Evolutionary conservation across 1,140 invertebrate species (phyloP).

Genomic region (Panonychus citri): DNA sequence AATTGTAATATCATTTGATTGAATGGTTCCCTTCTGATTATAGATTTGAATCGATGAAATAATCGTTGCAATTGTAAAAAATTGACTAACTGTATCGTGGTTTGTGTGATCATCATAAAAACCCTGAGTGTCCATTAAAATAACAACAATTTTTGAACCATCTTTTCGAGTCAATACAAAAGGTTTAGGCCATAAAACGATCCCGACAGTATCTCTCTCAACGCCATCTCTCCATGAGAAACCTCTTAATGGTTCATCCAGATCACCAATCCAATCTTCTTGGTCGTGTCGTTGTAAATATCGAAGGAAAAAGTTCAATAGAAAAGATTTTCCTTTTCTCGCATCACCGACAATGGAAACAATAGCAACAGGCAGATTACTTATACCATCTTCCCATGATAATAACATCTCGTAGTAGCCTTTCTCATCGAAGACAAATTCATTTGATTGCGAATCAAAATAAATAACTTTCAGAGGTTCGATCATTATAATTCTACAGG

Average conservation of each 20-base stretch:
- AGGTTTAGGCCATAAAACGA: constrained; percentile 82
- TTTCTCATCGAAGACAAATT: too few species aligned
- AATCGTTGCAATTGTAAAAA: constrained; percentile 52
- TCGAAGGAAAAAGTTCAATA: constrained; percentile 74
- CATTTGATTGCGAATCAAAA: too few species aligned
- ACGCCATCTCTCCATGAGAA: constrained; percentile 86
- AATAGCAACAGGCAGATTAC: too few species aligned
- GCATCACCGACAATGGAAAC: constrained; percentile 88
- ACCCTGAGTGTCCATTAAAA: constrained; percentile 90
- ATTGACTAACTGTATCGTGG: constrained; percentile 88
- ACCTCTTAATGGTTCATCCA: constrained; percentile 21
- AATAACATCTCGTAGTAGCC: too few species aligned
- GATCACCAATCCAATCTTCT: constrained; percentile 15
- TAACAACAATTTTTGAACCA: constrained; percentile 31
- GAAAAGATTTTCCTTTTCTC: constrained; percentile 84
- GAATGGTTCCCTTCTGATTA: constrained; percentile 29
- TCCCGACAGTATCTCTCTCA: constrained; percentile 80
- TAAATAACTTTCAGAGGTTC: too few species aligned
- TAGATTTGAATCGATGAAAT: constrained; percentile 30
- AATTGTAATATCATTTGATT: constrained; percentile 28
- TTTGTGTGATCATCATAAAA: constrained; percentile 92
- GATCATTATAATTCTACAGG: too few species aligned
- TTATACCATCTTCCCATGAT: too few species aligned
- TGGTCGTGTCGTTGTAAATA: constrained; percentile 32
- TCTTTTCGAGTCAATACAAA: constrained; percentile 30